Evolutionary conservation across 2,113 vertebrate species (phyloP).

Genomic region (Pheucticus melanocephalus): DNA sequence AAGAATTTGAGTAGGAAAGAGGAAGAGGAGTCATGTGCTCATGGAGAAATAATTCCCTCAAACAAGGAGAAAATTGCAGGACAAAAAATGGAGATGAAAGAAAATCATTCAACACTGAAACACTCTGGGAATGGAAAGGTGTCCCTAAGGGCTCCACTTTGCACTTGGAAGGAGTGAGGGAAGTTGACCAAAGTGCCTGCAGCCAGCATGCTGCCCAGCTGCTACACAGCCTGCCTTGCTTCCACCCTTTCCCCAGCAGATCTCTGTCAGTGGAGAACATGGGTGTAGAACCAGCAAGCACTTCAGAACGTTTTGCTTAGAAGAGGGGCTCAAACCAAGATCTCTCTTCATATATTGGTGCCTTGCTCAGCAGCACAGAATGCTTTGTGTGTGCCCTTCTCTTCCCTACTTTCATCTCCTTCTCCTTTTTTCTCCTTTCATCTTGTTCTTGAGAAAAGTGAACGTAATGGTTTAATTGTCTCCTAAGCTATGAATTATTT

Average conservation of each 20-base stretch:
- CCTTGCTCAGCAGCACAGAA: background rate
- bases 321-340: background rate
- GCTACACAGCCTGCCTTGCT: background rate
- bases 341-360: background rate
- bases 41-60: background rate
- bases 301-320: background rate
- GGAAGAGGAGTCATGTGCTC: background rate
- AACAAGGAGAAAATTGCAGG: background rate
- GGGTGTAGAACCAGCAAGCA: background rate
- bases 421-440: background rate
- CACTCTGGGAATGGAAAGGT: background rate
- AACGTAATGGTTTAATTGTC: background rate
- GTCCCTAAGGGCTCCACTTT: background rate
- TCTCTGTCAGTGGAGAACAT: background rate
- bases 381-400: background rate
- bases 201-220: background rate
- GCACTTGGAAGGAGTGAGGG: background rate
- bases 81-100: background rate
- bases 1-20: background rate
- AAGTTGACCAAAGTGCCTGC: background rate
- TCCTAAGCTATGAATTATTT: background rate
- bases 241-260: background rate
- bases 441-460: background rate
- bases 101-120: background rate
- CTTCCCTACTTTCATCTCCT: background rate